phyloP scores from a whole-genome alignment of 1,140 invertebrate genomes.

The Cotesia typhae region DNA sequence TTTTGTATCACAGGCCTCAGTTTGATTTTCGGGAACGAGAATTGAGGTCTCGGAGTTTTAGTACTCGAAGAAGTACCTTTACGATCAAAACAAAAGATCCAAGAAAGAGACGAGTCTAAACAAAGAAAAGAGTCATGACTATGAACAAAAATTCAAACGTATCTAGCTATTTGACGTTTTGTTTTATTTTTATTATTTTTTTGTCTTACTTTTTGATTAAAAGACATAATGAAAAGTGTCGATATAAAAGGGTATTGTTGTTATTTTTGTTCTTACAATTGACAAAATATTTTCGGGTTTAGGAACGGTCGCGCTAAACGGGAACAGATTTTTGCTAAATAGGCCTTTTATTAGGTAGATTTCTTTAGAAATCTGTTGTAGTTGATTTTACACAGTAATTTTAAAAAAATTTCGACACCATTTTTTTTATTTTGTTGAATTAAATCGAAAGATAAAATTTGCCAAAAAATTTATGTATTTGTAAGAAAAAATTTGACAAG shows the following conservation, averaged over 20 bases:
- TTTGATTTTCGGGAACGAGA: slow-evolving; percentile 36
- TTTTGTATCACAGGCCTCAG: slow-evolving; percentile 20
- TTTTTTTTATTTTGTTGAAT: no score
- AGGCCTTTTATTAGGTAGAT: not conserved
- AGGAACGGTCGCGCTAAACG: not conserved
- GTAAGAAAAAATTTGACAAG: no score
- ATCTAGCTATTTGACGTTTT: not conserved
- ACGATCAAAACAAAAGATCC: slow-evolving; percentile 31
- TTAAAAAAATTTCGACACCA: no score
- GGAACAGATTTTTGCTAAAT: not conserved
- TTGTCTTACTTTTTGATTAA: slow-evolving; percentile 31
- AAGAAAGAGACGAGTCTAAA: slow-evolving; percentile 4
- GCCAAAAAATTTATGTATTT: no score
- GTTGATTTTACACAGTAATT: no score
- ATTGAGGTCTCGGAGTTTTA: slow-evolving; percentile 27
- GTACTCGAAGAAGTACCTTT: slow-evolving; percentile 19
- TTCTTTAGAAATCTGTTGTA: no score
- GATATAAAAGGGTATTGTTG: slow-evolving; percentile 25
- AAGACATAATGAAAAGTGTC: slow-evolving; percentile 34
- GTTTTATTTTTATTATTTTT: slow-evolving; percentile 10
- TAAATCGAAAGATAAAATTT: no score
- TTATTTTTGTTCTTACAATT: slow-evolving; percentile 31
- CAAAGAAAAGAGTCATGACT: slow-evolving; percentile 12
- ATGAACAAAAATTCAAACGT: slow-evolving; percentile 9
- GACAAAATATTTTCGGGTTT: slow-evolving; percentile 19